A percentile compares a stretch with the other conserved stretches of the same genome.
Evolutionary conservation across 2,113 vertebrate species (phyloP).

Genomic region (Nothoprocta pentlandii): DNA sequence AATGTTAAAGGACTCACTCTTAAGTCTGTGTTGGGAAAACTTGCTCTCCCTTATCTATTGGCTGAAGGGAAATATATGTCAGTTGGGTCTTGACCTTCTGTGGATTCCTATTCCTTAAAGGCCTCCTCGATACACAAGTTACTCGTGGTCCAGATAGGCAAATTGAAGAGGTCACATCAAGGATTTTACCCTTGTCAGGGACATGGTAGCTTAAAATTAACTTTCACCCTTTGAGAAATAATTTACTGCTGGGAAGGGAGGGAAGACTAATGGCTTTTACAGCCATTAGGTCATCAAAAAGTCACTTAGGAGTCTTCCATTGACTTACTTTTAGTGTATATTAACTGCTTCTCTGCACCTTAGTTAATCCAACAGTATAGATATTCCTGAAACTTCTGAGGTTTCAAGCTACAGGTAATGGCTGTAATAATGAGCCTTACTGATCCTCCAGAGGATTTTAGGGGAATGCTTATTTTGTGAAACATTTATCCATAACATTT

Average conservation of each 20-base stretch:
- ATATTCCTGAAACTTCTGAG: not conserved
- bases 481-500: not conserved
- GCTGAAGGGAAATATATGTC: not conserved
- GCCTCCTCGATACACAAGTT: not conserved
- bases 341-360: not conserved
- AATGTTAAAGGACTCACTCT: not conserved
- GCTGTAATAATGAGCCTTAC: not conserved
- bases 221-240: not conserved
- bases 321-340: not conserved
- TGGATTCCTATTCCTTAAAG: not conserved
- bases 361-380: not conserved
- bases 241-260: not conserved
- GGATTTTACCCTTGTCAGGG: not conserved
- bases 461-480: not conserved
- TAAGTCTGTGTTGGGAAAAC: not conserved
- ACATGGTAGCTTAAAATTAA: not conserved
- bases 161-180: not conserved
- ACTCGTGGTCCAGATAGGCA: not conserved
- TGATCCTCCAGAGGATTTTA: not conserved
- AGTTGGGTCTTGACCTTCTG: not conserved
- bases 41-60: not conserved
- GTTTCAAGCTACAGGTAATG: not conserved
- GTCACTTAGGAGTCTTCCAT: conserved; percentile 8
- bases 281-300: not conserved
- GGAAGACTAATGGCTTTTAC: not conserved